Base-by-base conservation (phyloP, 2,888 invertebrate genomes). In the Standfussiana lucernea region DNA sequence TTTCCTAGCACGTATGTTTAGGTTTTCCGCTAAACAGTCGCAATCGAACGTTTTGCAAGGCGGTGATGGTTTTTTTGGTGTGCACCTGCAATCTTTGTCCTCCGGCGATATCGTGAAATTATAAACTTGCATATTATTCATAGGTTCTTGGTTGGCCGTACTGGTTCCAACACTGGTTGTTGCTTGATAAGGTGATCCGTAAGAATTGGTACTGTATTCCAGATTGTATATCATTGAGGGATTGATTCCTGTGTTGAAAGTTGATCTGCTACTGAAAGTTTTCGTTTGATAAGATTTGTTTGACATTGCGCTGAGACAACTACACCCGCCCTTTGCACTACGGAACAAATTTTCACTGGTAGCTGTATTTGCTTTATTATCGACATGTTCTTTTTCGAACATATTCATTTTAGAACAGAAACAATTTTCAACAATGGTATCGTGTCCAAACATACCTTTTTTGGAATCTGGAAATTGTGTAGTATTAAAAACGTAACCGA, bases 31-130 rank as follows among this genome's bases (percentile, higher is more conserved):
- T 24, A 95, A 90, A 80, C 96, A 96, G 18, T 95, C 94, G 80
- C 96, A 96, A 75, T 96, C 95, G 75, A 95, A 95, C 0, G 96
- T 95, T 72, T 92, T 94, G 75, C 96, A 96, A 21, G 94, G 94
- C 2, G 96, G 96, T 32, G 92, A 78, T 5, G 94, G 94, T 80
- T 94, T 95, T 6, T 93, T 92, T 13, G 96, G 96, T 62, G 90
- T 92, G 82, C 96, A 96, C 85, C 90, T 94, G 74, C 96, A 96
- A 28, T 95, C 95, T 86, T 94, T 96, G 21, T 95, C 94, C 7
- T 94, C 94, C 2, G 89, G 86, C 59, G 91, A 80, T 35, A 94
- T 93, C 10, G 91, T 86, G 81, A 94, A 94, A 83, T 93, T 93
- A 68, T 91, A 93, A 40, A 92, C 90, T 18, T 89, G 66, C 28